Evolutionary conservation across 2,888 invertebrate genomes (phyloP).

Genomic region (Drosophila falleni): DNA sequence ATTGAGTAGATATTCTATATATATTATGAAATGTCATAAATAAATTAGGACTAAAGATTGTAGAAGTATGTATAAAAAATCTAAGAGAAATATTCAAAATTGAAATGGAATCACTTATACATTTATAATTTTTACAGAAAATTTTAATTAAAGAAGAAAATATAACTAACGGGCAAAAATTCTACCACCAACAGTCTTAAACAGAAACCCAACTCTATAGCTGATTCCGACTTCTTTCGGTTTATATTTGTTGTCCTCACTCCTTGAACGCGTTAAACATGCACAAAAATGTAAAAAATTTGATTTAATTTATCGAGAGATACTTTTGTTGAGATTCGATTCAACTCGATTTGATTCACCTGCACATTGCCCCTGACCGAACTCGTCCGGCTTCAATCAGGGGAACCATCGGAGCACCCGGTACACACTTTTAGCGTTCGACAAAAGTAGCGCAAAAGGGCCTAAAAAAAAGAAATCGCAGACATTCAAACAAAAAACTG

Average conservation of each 20-base stretch:
- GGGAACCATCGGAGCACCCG: background rate
- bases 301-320: conserved; percentile 74
- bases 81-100: too few species aligned
- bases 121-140: too few species aligned
- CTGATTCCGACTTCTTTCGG: background rate
- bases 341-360: conserved; percentile 48
- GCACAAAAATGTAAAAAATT: conserved; percentile 71
- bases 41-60: too few species aligned
- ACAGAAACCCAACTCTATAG: background rate
- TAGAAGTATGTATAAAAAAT: too few species aligned
- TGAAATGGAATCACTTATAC: too few species aligned
- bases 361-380: conserved; percentile 12
- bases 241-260: conserved; percentile 35
- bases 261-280: conserved; percentile 73
- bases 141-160: background rate
- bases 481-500: conserved; percentile 60
- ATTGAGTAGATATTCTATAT: background rate
- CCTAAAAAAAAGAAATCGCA: conserved; percentile 23
- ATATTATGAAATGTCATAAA: background rate
- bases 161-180: background rate
- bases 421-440: conserved; percentile 61
- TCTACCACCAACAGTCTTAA: background rate
- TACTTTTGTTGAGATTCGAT: conserved; percentile 44
- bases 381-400: background rate
- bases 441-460: conserved; percentile 48